Percentiles rank a stretch among this genome's conserved stretches.
phyloP scores from a whole-genome alignment of 2,797 vertebrate genomes.

The Coendou prehensilis region DNA sequence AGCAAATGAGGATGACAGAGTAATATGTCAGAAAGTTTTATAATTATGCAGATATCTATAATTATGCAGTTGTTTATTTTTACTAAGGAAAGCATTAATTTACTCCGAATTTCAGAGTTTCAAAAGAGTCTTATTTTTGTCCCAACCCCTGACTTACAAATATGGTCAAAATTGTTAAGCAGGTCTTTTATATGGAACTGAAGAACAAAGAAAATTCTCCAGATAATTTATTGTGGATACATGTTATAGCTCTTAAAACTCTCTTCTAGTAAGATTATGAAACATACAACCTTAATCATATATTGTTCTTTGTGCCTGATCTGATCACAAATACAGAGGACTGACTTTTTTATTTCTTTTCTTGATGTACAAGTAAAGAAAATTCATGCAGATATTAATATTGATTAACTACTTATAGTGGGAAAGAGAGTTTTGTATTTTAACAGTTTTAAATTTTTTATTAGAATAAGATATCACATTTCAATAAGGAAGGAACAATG shows the following conservation, averaged over 20 bases:
- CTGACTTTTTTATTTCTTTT: background rate
- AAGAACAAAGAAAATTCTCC: conserved; percentile 40
- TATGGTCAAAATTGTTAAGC: background rate
- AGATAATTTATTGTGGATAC: background rate
- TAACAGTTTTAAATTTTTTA: background rate
- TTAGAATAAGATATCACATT: conserved; percentile 35
- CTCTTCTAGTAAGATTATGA: background rate
- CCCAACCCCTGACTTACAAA: background rate
- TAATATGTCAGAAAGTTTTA: background rate
- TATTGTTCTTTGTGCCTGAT: background rate
- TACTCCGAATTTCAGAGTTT: conserved; percentile 25
- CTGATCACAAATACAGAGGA: background rate
- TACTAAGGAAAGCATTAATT: conserved; percentile 35
- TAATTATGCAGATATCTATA: background rate
- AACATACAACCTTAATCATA: background rate
- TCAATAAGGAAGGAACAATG: background rate
- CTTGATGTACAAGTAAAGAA: background rate
- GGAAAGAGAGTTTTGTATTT: background rate
- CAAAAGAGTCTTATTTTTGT: conserved; percentile 44
- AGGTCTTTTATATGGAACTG: background rate
- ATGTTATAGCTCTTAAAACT: background rate
- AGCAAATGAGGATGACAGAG: background rate
- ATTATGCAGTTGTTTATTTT: background rate
- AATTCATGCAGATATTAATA: conserved; percentile 35
- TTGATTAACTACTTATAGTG: background rate